These are phyloP conservation scores for Clarias pachynema DNA, from an alignment of 2,797 vertebrate genomes.

Conservation along the genomic window DNA sequence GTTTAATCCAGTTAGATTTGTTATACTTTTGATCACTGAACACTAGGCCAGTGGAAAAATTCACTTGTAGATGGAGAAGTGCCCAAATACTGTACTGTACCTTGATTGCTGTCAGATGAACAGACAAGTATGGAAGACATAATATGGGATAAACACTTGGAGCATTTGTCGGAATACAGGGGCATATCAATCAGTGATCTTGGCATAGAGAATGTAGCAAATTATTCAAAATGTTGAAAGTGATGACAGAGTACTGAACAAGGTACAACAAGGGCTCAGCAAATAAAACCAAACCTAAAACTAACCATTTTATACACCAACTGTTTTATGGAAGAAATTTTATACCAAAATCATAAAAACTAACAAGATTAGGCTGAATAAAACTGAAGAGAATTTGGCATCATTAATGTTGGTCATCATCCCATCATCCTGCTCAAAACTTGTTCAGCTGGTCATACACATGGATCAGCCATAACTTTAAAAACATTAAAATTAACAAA, in stretches of 20 bases:
- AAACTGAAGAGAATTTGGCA: background rate
- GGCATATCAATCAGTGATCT: conserved; percentile 39
- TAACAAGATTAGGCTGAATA: background rate
- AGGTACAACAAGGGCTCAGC: conserved; percentile 31
- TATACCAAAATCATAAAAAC: background rate
- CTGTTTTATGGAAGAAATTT: background rate
- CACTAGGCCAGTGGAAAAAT: conserved; percentile 35
- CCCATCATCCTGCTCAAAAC: background rate
- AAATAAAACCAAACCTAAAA: conserved; percentile 28
- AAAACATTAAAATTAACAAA: too few species aligned
- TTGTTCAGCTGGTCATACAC: background rate
- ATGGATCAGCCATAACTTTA: too few species aligned
- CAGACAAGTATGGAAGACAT: conserved; percentile 46
- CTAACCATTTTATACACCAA: background rate
- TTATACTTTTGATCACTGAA: conserved; percentile 44
- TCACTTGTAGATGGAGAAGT: conserved; percentile 27
- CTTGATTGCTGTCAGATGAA: conserved; percentile 51
- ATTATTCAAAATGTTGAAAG: conserved; percentile 30
- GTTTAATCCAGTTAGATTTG: conserved; percentile 45
- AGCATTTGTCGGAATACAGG: conserved; percentile 36
- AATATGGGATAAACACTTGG: conserved; percentile 49
- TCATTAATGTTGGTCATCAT: background rate
- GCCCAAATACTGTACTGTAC: conserved; percentile 32
- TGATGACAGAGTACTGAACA: conserved; percentile 27
- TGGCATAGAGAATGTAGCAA: conserved; percentile 27